Conservation (phyloP, 2,888 invertebrate species). For the Meandrusa payeni region DNA sequence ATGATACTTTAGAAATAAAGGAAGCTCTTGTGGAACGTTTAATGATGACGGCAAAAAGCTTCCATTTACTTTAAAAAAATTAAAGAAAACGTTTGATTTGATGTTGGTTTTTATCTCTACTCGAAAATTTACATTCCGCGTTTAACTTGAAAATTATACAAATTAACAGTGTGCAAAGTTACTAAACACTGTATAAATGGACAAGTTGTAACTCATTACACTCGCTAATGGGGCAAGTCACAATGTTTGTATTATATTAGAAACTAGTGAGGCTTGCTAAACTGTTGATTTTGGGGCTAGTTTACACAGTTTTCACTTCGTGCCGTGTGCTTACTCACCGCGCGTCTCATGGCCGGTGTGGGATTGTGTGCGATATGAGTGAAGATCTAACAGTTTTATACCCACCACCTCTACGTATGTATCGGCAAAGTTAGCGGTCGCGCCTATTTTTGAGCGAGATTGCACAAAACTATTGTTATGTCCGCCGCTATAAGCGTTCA, state of each 20-base stretch:
- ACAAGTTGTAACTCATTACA: constrained; percentile 18
- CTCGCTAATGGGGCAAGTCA: constrained; percentile 21
- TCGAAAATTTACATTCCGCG: too few species aligned
- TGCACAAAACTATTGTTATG: constrained; percentile 37
- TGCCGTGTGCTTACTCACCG: constrained; percentile 57
- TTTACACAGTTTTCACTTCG: constrained; percentile 38
- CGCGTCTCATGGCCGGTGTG: constrained; percentile 61
- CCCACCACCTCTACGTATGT: constrained; percentile 55
- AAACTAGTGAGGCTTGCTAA: constrained; percentile 31
- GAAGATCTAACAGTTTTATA: constrained; percentile 56
- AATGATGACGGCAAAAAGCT: too few species aligned
- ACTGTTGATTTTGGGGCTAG: constrained; percentile 50
- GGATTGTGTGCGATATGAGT: constrained; percentile 50
- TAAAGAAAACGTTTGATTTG: too few species aligned
- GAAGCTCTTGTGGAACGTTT: too few species aligned
- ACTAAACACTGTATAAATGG: constrained; percentile 1
- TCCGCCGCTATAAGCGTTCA: constrained; percentile 15
- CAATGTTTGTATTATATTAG: constrained; percentile 27
- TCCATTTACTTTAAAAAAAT: too few species aligned
- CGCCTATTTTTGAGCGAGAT: constrained; percentile 28
- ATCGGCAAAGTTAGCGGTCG: constrained; percentile 15
- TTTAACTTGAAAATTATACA: too few species aligned
- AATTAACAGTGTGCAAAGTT: too few species aligned
- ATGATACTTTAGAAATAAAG: too few species aligned
- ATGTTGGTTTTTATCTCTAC: too few species aligned